Percentiles rank a stretch among this genome's conserved stretches.
phyloP scores from a whole-genome alignment of 2,797 vertebrate genomes.

The Spondyliosoma cantharus region DNA sequence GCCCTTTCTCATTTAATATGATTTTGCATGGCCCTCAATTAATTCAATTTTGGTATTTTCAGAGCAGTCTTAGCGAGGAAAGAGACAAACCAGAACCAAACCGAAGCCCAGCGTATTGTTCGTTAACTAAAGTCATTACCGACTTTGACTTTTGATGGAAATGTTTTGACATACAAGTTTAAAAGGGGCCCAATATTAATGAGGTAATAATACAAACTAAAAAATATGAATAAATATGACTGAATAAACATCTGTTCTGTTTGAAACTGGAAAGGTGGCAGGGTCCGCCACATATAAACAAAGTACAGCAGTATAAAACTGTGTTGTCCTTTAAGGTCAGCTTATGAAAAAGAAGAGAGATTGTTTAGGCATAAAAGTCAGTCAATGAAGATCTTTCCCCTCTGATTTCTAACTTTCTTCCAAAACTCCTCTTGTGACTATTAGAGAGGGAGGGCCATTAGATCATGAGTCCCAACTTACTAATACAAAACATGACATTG shows the following conservation, averaged over 20 bases:
- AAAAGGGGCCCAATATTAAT: no score
- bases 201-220: no score
- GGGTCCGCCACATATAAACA: no score
- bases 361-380: no score
- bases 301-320: no score
- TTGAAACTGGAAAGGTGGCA: no score
- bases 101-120: not conserved
- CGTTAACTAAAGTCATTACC: not conserved
- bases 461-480: not conserved
- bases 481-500: not conserved
- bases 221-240: no score
- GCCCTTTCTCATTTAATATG: conserved; percentile 16
- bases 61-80: not conserved
- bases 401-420: no score
- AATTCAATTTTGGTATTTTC: conserved; percentile 2
- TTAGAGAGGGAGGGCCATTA: not conserved
- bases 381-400: no score
- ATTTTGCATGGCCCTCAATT: not conserved
- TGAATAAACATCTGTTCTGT: no score
- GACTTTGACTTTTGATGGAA: not conserved
- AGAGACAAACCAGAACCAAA: not conserved
- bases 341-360: no score
- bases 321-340: no score
- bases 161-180: not conserved
- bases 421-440: not conserved